Evolutionary conservation across 2,888 invertebrate genomes (phyloP), one percentile per base, ranked within the genome.

Genomic region (Aricia artaxerxes): DNA sequence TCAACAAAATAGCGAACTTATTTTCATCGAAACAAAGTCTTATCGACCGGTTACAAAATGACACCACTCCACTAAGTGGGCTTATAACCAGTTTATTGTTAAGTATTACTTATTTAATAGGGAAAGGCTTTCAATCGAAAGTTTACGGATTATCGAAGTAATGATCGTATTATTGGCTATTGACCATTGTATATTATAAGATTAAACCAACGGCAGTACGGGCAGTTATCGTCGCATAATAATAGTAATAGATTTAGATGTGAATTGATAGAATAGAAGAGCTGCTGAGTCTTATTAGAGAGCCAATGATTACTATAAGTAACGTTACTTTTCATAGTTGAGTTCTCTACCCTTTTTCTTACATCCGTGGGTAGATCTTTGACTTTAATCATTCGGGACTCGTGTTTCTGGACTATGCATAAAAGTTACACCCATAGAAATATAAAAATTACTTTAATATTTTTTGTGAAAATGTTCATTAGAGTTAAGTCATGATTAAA

Each of bases 21-120:
- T 78, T 73, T 79, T 78, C 49, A 49, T 64, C 64, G 31, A 38
- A 61, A 73, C 35, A 80, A 78, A 81, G 79, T 76, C 77, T 72
- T 76, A 78, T 79, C 78, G 78, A 78, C 78, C 72, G 64, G 79
- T 81, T 80, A 75, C 75, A 75, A 57, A 24, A 16, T 76, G 49
- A 75, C 75, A 44, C n/a, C 75, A 44, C n/a, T 1, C 9, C 57
- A 35, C 53, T 53, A 76, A 76, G 76, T 76, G 53, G 76, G 35
- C 35, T 57, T 76, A 53, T 31, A 76, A 76, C 76, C 57, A 76
- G 76, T 76, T 78, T 53, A 38, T 73, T 40, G 11, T 73, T 38
- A 57, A 72, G 53, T 57, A 78, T 38, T 73, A 53, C 72, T 72
- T 53, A 53, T 72, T 78, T 78, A 73, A 78, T 78, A 73, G 44